phyloP scores from a whole-genome alignment of 2,888 invertebrate genomes.

The Eupithecia centaureata region DNA sequence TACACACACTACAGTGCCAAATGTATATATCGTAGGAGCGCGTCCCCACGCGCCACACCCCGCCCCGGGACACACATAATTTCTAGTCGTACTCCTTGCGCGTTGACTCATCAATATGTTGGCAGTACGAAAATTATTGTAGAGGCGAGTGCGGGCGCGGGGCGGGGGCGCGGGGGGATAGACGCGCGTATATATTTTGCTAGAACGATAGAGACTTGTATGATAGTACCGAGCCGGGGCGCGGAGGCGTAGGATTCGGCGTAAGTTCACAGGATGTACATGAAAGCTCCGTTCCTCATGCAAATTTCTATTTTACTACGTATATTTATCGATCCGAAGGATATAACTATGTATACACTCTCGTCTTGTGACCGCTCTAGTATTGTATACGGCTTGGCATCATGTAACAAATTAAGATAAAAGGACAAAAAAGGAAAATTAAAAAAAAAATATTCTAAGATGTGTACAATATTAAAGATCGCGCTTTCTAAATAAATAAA shows the following conservation, averaged over 20 bases:
- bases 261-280: slow-evolving; percentile 31
- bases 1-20: slow-evolving; percentile 71
- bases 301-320: slow-evolving; percentile 74
- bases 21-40: slow-evolving; percentile 70
- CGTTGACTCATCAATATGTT: slow-evolving; percentile 77
- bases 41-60: slow-evolving; percentile 42
- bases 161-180: neutral
- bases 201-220: slow-evolving; percentile 46
- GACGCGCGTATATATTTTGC: slow-evolving; percentile 41
- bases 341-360: slow-evolving; percentile 71
- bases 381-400: slow-evolving; percentile 81
- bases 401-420: slow-evolving; percentile 75
- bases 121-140: slow-evolving; percentile 81
- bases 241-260: slow-evolving; percentile 12
- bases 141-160: slow-evolving; percentile 49
- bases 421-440: slow-evolving; percentile 58
- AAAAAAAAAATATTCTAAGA: slow-evolving; percentile 67
- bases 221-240: slow-evolving; percentile 50
- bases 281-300: slow-evolving; percentile 57
- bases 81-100: slow-evolving; percentile 81
- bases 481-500: slow-evolving; percentile 61
- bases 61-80: slow-evolving; percentile 58
- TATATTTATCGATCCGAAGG: slow-evolving; percentile 73
- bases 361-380: slow-evolving; percentile 73
- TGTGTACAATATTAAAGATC: slow-evolving; percentile 81